Base-by-base conservation (phyloP, 2,113 vertebrate species). In the Gymnarchus niloticus region DNA sequence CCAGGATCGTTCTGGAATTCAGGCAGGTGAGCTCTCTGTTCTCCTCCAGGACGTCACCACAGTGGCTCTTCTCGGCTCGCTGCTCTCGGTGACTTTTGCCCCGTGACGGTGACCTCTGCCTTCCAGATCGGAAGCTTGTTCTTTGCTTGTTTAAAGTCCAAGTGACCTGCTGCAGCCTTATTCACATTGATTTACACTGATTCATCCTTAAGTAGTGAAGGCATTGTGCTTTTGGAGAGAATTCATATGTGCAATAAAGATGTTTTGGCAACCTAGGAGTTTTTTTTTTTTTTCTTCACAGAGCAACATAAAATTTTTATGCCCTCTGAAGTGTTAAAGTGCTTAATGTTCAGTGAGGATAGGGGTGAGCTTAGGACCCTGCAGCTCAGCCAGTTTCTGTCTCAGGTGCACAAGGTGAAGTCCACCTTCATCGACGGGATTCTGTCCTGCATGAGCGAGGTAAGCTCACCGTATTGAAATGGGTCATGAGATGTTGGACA, bases 331-430 rank as follows among this genome's bases (percentile, higher is more conserved):
- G 61, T 54, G 48, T 84, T 73, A 73, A 51, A 52, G 23, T 19
- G 61, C 6, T 6, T 48, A 10, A 44, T n/a, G 2, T 21, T 49
- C 23, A 49, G 12, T 51, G 23, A 28, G n/a, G 41, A 46, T 25
- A 44, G 9, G 37, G 37, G 23, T 33, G 80, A 12, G n/a, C n/a
- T 52, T 10, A 28, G 44, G n/a, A 51, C 46, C 46, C 48, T n/a
- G 78, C 46, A 51, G 78, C 78, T 10, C 48, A n/a, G 23, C 46
- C 37, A 56, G 54, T 83, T 21, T 56, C 54, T 52, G 80, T 88
- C 44, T 44, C 88, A 99, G 97, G 91, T 97, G 89, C 97, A 95
- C 90, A 98, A 98, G 90, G 95, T 97, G 92, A 99, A 98, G 90
- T 97, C 97, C 41, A 93, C 96, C 9, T 98, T 97, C 56, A 92